Base-by-base conservation (phyloP, 2,888 invertebrate species). In the Clostera curtula region DNA sequence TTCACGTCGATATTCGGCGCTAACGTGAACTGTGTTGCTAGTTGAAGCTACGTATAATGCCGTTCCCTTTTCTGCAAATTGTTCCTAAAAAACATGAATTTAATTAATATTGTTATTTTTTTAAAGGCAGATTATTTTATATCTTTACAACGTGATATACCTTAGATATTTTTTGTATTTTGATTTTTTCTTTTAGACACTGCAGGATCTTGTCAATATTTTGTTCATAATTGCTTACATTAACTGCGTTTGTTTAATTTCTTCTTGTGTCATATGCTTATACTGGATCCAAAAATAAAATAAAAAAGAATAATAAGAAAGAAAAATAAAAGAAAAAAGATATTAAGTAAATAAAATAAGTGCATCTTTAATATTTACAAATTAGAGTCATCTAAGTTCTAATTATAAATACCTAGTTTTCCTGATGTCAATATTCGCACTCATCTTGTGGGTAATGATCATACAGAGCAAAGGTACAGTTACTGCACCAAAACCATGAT, bases 391-490 rank as follows among this genome's bases (percentile, higher is more conserved):
- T n/a, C n/a, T n/a, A n/a, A n/a, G n/a, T 13, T 11, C 5, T 12
- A 12, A 12, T 2, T 12, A 19, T 18, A 19, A 26, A 14, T 18
- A 25, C 25, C 22, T 25, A 26, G 23, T 26, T 31, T 26, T n/a
- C 26, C 18, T 25, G 26, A 31, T 31, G 26, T 26, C 31, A 31
- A 26, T 26, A 26, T 26, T 22, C 23, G 22, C 31, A 30, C 19
- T 24, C 19, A 19, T 19, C n/a, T 19, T 19, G 19, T 19, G 4
- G 19, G 19, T 19, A 19, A 19, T n/a, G 4, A 30, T 30, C 30
- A 22, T 30, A 30, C 22, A 30, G 25, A 21, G 26, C 25, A 31
- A 25, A 25, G 30, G 19, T 30, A 25, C 25, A 30, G 25, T 25
- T 25, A 30, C 23, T 23, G 23, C 23, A 25, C 26, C 26, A 31